phyloP scores from a whole-genome alignment of 2,888 invertebrate species.

The Caenorhabditis wallacei region DNA sequence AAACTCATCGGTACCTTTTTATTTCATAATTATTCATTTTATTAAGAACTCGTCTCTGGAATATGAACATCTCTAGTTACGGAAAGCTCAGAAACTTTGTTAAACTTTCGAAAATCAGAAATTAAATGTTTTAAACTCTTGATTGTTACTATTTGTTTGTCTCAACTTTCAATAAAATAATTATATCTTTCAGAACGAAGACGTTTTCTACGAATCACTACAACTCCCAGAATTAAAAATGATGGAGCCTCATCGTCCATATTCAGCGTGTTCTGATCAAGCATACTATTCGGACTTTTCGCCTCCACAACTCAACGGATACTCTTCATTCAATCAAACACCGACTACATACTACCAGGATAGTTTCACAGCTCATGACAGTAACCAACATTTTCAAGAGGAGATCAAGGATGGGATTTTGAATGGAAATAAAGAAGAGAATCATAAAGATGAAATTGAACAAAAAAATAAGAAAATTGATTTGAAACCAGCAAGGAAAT shows the following conservation, averaged over 20 bases:
- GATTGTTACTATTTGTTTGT: no score
- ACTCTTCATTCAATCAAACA: no score
- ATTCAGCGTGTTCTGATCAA: not conserved
- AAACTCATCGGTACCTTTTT: not conserved
- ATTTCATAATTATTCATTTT: not conserved
- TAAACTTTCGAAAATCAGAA: no score
- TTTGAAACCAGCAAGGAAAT: conserved; percentile 11
- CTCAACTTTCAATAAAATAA: no score
- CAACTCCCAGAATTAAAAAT: not conserved
- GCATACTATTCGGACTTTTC: not conserved
- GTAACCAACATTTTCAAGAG: no score
- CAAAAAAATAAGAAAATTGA: not conserved
- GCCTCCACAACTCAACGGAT: not conserved
- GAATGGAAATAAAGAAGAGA: conserved; percentile 6
- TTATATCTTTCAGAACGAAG: no score
- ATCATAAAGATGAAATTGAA: not conserved
- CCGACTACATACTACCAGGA: no score
- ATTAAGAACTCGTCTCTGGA: not conserved
- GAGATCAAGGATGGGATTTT: not conserved
- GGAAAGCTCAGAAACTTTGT: no score
- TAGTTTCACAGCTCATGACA: no score
- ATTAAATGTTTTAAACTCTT: no score
- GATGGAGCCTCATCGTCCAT: not conserved
- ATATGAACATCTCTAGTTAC: no score
- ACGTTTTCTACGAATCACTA: not conserved